A percentile compares a stretch with the other conserved stretches of the same genome.
phyloP scores from a whole-genome alignment of 2,888 invertebrate genomes.

The Platerodrilus igneus region DNA sequence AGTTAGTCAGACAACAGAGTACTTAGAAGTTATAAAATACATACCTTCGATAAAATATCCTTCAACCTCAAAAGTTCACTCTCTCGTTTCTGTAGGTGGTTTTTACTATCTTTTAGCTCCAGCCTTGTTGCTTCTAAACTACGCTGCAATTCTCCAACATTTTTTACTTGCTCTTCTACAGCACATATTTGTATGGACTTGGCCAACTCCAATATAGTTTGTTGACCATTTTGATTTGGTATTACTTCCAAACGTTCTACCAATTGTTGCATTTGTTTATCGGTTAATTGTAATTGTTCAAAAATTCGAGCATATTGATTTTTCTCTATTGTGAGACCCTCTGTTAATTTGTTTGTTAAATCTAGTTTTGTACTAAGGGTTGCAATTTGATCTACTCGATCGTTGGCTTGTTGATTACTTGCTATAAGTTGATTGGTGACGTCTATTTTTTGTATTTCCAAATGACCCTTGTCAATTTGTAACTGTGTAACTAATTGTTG shows the following conservation, averaged over 20 bases:
- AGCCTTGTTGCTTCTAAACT: constrained; percentile 21
- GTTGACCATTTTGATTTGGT: constrained; percentile 20
- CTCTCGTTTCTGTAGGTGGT: constrained; percentile 24
- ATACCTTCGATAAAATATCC: constrained; percentile 20
- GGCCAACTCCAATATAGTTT: constrained; percentile 26
- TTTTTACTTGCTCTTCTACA: constrained; percentile 17
- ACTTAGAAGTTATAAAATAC: no score
- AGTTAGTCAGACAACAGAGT: no score
- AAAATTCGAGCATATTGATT: constrained; percentile 27
- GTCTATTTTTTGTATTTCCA: constrained; percentile 21
- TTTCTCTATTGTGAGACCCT: constrained; percentile 28
- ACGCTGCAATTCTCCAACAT: constrained; percentile 26
- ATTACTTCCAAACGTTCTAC: constrained; percentile 37
- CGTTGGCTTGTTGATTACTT: constrained; percentile 20
- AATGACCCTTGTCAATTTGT: constrained; percentile 43
- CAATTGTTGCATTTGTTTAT: constrained; percentile 42
- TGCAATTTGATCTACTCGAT: constrained; percentile 24
- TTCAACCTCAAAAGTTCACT: constrained; percentile 25
- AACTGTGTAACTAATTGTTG: constrained; percentile 37
- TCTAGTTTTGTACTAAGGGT: constrained; percentile 25
- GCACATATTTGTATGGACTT: constrained; percentile 21
- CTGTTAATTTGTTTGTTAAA: constrained; percentile 20
- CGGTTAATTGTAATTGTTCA: constrained; percentile 29
- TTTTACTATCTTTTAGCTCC: constrained; percentile 22
- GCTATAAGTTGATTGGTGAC: constrained; percentile 10